Evolutionary conservation across 2,113 vertebrate genomes (phyloP), one percentile per base, ranked within the genome.

Genomic region (Eubucco bourcierii): DNA sequence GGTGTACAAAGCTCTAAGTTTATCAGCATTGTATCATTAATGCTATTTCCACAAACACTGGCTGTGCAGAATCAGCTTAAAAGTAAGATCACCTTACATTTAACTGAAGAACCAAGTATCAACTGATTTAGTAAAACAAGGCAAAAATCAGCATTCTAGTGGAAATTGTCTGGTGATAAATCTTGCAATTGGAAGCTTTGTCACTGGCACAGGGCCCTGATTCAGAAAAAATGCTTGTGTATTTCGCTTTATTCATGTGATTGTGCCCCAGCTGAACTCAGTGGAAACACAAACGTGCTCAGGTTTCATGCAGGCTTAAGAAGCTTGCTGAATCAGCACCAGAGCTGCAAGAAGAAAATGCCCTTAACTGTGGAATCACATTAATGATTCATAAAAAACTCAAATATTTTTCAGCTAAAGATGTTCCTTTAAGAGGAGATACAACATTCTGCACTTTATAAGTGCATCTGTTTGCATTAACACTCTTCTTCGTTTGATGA

Each of bases 261-360:
- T n/a, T 50, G 12, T 80, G 63, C 55, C 75, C 53, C 53, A 33
- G 60, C 4, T 83, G 73, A 92, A 72, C 61, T 85, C 47, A 28
- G 31, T 47, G 27, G 91, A 89, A 91, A 65, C 65, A 71, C 67
- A 92, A 87, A 84, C 52, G 50, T 3, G 9, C 68, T 90, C 82
- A 60, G 37, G 73, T 94, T 96, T 95, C 84, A 86, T 60, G 76
- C 6, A 34, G 79, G 75, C 23, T 87, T 56, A 78, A 87, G 68
- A 44, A 58, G 27, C 81, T 75, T 84, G 68, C 73, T 91, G 87
- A 96, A 86, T 94, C 92, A 96, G 82, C 88, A 88, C n/a, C 46
- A 37, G 25, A 55, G 28, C 34, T 77, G 33, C 31, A 61, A 75
- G 6, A 68, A 80, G 65, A 82, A 87, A 94, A 85, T 87, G 58